Base-by-base conservation (phyloP, 1,140 invertebrate genomes). In the Druon quercuslanigerum region DNA sequence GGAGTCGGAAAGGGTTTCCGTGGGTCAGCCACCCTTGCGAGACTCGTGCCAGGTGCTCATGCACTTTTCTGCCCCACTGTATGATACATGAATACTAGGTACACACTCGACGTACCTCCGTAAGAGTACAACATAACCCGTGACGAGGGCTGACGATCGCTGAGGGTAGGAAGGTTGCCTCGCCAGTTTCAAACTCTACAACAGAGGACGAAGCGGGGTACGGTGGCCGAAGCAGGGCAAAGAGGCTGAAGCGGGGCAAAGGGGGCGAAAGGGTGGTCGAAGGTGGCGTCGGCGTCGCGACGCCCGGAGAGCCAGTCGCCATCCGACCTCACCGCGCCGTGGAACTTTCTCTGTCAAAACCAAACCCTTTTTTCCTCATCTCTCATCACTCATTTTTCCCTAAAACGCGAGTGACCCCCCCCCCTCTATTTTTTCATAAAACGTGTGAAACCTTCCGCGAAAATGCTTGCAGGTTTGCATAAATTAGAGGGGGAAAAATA, bases 251-350 rank as follows among this genome's bases (percentile, higher is more conserved):
- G 54, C 13, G 56, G 73, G 71, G 56, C 75, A 51, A 19, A 56
- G 52, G 20, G 52, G 19, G 52, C 16, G 40, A 66, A 66, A 66
- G 57, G 57, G 57, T 66, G 25, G 57, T 40, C 25, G 87, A 90
- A 89, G 89, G 87, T 89, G 90, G 90, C 89, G 89, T 89, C 88
- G 90, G 89, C 86, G 87, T 91, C 90, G 89, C 87, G 87, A 88
- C 89, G 88, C 87, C 88, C 87, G 82, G 85, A 86, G 84, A 85
- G 86, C 87, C 89, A 91, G 90, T 91, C 88, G 87, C 81, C 85
- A 89, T 76, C 84, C 86, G 87, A 90, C 88, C 90, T 89, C 87
- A 85, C 84, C 83, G 88, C 86, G 83, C 78, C 83, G 84, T 83
- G 85, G 77, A 85, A 79, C 78, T 74, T 73, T 80, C 76, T 78